Base-by-base conservation (phyloP, 2,113 vertebrate species). In the Phocoena phocoena region DNA sequence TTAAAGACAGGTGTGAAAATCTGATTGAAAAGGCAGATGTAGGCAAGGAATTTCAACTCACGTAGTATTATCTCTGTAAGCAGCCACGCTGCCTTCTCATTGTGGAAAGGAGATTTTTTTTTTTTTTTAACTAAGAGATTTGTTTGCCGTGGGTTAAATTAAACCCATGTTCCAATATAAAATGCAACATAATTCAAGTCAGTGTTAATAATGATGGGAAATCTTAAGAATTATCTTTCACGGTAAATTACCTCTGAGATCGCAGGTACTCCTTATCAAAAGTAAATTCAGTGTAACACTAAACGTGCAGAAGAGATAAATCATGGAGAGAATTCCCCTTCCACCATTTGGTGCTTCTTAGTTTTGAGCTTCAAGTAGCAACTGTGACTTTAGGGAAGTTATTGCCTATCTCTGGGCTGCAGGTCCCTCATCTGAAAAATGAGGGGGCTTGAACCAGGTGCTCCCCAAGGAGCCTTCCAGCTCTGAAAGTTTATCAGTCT, bases 211-310 rank as follows among this genome's bases (percentile, higher is more conserved):
- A 97, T 93, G 95, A 96, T 84, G 94, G 88, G 67, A 76, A 96
- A 92, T 97, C 88, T 91, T 95, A 95, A 89, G 97, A 96, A 97
- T 96, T 96, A 96, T 97, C 98, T 96, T 96, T 95, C 96, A 97
- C 92, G 90, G 92, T 96, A 97, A 98, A 98, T 97, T 96, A 95
- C 94, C 82, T 92, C 94, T 82, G 97, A 96, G 95, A 95, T 94
- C 80, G 86, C 97, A 97, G 93, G 95, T 96, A 95, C 87, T 93
- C 80, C 92, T 97, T 93, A 97, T 97, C 96, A 88, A 96, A 97
- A 96, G 90, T 77, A 95, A 97, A 97, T 97, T 87, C 90, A 92
- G 96, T 96, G 77, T 92, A 63, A 93, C 60, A 83, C 82, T 44
- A 80, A 95, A 68, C 77, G 76, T 38, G 63, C 76, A 68, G 74